A percentile compares a stretch with the other conserved stretches of the same genome.
Conservation (phyloP, 2,797 vertebrate genomes). For the Pogonophryne albipinna region DNA sequence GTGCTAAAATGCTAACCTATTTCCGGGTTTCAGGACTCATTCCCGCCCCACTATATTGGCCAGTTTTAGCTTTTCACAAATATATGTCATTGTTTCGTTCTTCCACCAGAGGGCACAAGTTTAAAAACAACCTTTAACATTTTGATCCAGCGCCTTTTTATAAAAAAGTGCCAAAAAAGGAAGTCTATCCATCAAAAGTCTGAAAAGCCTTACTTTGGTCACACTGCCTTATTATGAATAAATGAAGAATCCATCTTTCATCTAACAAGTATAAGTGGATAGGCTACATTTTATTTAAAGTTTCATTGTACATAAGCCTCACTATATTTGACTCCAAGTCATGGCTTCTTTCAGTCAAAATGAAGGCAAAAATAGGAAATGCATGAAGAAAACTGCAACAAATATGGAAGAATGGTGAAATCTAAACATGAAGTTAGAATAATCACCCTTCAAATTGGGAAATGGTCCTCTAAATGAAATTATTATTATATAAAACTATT, state of each 20-base stretch:
- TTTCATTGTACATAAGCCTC: not conserved
- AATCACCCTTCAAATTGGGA: slow-evolving; percentile 17
- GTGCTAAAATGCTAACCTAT: too few relatives aligned
- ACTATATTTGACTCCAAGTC: not conserved
- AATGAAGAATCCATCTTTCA: too few relatives aligned
- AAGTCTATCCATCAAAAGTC: too few relatives aligned
- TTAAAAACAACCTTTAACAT: not conserved
- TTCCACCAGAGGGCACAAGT: slow-evolving; percentile 10
- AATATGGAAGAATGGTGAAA: not conserved
- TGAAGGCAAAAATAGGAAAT: not conserved
- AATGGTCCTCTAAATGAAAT: slow-evolving; percentile 21
- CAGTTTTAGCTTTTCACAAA: not conserved
- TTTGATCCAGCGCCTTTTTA: too few relatives aligned
- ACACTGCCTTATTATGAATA: not conserved
- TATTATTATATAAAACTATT: slow-evolving; percentile 35
- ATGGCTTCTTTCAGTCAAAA: not conserved
- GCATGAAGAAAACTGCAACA: not conserved
- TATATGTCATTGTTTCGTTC: not conserved
- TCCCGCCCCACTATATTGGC: not conserved
- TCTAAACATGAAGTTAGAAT: slow-evolving; percentile 16
- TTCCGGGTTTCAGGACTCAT: too few relatives aligned
- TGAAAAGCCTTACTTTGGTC: not conserved
- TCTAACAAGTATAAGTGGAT: too few relatives aligned
- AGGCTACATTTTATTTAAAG: too few relatives aligned
- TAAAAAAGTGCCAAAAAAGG: too few relatives aligned